Base-by-base conservation (phyloP, 1,140 invertebrate genomes). In the Acyrthosiphon pisum region DNA sequence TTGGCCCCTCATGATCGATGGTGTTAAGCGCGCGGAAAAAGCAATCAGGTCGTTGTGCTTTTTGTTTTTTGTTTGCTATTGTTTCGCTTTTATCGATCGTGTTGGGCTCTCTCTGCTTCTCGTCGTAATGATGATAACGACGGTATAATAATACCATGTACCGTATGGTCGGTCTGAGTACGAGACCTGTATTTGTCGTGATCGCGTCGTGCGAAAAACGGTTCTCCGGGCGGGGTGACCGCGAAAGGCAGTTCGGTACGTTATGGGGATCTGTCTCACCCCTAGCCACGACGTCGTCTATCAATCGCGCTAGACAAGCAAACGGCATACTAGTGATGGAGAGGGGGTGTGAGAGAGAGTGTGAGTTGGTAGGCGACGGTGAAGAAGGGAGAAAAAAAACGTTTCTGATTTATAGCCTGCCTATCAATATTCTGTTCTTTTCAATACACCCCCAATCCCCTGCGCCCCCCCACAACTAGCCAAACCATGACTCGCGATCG, bases 331-430 rank as follows among this genome's bases (percentile, higher is more conserved):
- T 18, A 6, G 23, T 53, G 14, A 14, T 0, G 14, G 23, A 0
- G 35, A 30, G 1, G 4, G 14, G 6, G n/a, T n/a, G 56, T 30
- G 9, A 0, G 11, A 76, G 56, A 56, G 56, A 26, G 41, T 41
- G 41, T 41, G 41, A 41, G 41, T 41, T 41, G 60, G 30, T 26
- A 7, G 37, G 7, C 22, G 23, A 22, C 11, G 46, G 86, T 20
- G 46, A 48, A 20, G 30, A n/a, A n/a, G 30, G 46, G 30, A n/a
- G 89, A 20, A 37, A 90, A 90, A 90, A 90, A 90, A 60, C 90
- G 90, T 91, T 81, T 91, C 60, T 91, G 90, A 91, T 91, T 91
- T 91, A 91, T 91, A 91, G 60, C 90, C 90, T 26, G 46, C 68
- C 90, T 68, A 46, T 91, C 90, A 76, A 91, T 91, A 91, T 91